Base-by-base conservation (phyloP, 2,797 vertebrate species). In the Poecilia picta region DNA sequence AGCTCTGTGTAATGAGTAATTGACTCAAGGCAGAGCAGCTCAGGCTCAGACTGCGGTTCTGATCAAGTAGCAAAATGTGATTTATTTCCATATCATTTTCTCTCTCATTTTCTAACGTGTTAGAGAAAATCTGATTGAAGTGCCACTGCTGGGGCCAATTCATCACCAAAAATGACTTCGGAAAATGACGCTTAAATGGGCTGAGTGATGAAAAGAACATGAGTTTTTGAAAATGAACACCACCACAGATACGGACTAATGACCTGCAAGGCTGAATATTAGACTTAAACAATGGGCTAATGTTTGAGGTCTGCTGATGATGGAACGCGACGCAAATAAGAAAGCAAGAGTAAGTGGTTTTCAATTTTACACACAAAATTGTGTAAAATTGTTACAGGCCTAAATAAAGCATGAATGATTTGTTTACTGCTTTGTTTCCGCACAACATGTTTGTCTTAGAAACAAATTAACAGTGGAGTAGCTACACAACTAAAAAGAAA, bases 1-100 rank as follows among this genome's bases (percentile, higher is more conserved):
- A 96, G 94, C 95, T 90, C 87, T 91, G 93, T 93, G 94, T 96
- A 96, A 96, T 96, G 95, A 96, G 95, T 96, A 95, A 96, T 95
- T 96, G 95, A 96, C 94, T 96, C 92, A 92, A 94, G 92, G 90
- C 92, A 92, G 93, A 93, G 92, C 91, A 87, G 94, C 89, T 91
- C 89, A 80, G 84, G 88, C 92, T 92, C 88, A 86, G 89, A 88
- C 92, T 93, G 89, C 85, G 90, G 88, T 94, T 94, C 93, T 92
- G 95, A 96, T 96, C 94, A 95, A 94, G 94, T 94, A 93, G 91
- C 89, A 84, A 90, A 95, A 94, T 95, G 94, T 95, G 93, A 95
- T 95, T 95, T 96, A 95, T 96, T 95, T 94, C 90, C 93, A 95
- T 96, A 96, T 95, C 86, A 94, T 95, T 95, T 95, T 94, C 92